Evolutionary conservation across 1,140 invertebrate species (phyloP).

Genomic region (Subanguina moxae): DNA sequence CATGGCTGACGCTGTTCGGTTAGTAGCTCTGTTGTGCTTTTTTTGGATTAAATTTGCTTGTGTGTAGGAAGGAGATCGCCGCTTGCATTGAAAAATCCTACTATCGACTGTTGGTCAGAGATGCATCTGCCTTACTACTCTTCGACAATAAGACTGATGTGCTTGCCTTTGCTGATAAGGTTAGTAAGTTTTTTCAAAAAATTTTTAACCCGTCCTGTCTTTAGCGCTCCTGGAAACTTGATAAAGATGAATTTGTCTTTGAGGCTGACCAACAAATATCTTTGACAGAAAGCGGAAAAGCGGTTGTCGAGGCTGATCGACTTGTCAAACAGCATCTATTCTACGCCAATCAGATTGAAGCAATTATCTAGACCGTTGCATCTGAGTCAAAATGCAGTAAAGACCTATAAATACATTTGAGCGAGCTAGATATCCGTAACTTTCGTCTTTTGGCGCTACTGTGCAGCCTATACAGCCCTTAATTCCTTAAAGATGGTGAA

Average conservation of each 20-base stretch:
- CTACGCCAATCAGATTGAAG: slow-evolving; percentile 95
- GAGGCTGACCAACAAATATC: slow-evolving; percentile 61
- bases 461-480: no score
- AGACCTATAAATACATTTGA: not conserved
- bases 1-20: slow-evolving; percentile 60
- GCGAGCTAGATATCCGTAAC: no score
- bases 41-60: not conserved
- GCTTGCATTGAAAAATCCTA: slow-evolving; percentile 93
- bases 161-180: slow-evolving; percentile 70
- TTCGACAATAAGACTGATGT: slow-evolving; percentile 71
- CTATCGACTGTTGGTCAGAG: slow-evolving; percentile 77
- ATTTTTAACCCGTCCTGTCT: not conserved
- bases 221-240: slow-evolving; percentile 70
- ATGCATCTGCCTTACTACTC: slow-evolving; percentile 84
- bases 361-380: slow-evolving; percentile 87
- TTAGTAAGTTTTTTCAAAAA: not conserved
- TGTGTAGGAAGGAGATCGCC: slow-evolving; percentile 77
- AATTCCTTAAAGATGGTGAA: no score
- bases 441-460: no score
- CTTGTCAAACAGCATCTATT: slow-evolving; percentile 87
- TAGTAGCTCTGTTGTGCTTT: no score
- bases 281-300: slow-evolving; percentile 65
- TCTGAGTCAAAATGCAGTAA: not conserved
- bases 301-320: slow-evolving; percentile 78
- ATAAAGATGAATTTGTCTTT: slow-evolving; percentile 72